phyloP scores from a whole-genome alignment of 2,113 vertebrate species.

The Tautogolabrus adspersus region DNA sequence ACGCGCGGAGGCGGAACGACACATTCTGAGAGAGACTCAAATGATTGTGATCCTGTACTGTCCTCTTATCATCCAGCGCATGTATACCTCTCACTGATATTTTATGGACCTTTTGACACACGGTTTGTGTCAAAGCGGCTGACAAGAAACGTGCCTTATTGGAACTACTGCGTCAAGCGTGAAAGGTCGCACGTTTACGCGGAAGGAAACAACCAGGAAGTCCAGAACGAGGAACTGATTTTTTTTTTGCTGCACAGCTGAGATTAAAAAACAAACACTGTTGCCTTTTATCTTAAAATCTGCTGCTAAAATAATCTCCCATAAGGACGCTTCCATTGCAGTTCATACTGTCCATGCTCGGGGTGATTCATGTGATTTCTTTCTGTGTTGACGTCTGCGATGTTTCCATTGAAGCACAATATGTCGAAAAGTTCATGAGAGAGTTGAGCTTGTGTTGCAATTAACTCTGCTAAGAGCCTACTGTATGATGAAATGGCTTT shows the following conservation, averaged over 20 bases:
- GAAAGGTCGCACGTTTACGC: constrained; percentile 13
- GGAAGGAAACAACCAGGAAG: constrained; percentile 53
- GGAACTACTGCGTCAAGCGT: constrained; percentile 4
- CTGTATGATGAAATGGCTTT: not conserved
- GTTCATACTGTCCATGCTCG: not conserved
- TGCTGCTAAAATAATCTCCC: constrained; percentile 1
- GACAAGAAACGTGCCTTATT: constrained; percentile 64
- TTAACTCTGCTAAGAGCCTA: not conserved
- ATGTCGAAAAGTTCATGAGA: not conserved
- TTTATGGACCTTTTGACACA: not conserved
- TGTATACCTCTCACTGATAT: not conserved
- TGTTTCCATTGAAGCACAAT: constrained; percentile 22
- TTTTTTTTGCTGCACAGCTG: constrained; percentile 10
- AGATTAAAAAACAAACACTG: constrained; percentile 29
- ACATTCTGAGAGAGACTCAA: constrained; percentile 77
- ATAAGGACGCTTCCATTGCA: not conserved
- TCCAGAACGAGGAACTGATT: constrained; percentile 29
- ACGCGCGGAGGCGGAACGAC: constrained; percentile 88
- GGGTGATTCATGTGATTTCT: constrained; percentile 16
- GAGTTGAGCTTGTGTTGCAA: constrained; percentile 1
- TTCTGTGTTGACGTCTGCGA: not conserved
- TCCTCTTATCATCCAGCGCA: not conserved
- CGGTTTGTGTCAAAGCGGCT: not conserved
- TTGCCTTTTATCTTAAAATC: constrained; percentile 24
- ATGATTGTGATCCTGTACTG: not conserved